These are phyloP conservation scores for Brachyalestes nurse DNA, from an alignment of 2,797 vertebrate genomes.

Conservation along the genomic window DNA sequence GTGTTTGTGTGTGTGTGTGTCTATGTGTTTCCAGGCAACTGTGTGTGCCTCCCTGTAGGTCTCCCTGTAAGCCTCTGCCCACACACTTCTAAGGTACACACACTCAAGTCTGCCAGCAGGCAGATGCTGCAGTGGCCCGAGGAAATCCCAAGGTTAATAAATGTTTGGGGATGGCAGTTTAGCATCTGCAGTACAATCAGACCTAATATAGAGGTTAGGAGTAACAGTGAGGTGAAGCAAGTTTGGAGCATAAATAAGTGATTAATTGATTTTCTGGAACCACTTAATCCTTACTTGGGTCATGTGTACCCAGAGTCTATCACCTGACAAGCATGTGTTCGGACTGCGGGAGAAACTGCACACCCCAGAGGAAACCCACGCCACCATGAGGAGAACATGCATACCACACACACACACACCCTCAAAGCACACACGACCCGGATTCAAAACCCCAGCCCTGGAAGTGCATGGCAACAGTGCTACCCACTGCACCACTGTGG, in stretches of 20 bases:
- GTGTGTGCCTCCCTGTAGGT: background rate
- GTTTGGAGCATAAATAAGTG: background rate
- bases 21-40: slow-evolving; percentile 40
- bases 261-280: too few relatives aligned
- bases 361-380: too few relatives aligned
- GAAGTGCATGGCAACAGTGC: too few relatives aligned
- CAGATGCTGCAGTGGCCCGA: slow-evolving; percentile 24
- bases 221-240: background rate
- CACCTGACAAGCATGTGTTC: too few relatives aligned
- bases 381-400: too few relatives aligned
- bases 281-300: too few relatives aligned
- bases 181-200: slow-evolving; percentile 16
- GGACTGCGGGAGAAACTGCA: too few relatives aligned
- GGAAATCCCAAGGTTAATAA: slow-evolving; percentile 41
- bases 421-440: too few relatives aligned
- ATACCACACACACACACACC: too few relatives aligned
- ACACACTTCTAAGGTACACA: slow-evolving; percentile 14
- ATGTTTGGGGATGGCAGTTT: slow-evolving; percentile 26
- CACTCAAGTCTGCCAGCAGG: slow-evolving; percentile 14
- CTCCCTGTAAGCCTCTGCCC: slow-evolving; percentile 21
- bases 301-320: too few relatives aligned
- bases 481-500: too few relatives aligned
- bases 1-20: background rate
- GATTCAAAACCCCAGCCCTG: too few relatives aligned
- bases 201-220: slow-evolving; percentile 19